phyloP scores from a whole-genome alignment of 1,140 invertebrate species.

The Drosophila pectinifera region DNA sequence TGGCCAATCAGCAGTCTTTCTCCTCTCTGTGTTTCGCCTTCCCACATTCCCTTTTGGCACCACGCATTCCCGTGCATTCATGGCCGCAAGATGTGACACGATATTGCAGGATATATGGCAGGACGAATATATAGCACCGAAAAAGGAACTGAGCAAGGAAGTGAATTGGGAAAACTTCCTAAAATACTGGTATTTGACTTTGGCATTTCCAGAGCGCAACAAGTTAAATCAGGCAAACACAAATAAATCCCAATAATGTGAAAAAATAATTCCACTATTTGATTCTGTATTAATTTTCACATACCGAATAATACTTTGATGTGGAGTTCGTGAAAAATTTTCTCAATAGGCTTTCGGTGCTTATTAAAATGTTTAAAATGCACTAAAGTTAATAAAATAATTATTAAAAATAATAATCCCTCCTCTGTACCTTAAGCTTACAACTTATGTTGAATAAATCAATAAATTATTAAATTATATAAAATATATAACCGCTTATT shows the following conservation, averaged over 20 bases:
- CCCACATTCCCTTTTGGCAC: slow-evolving; percentile 8
- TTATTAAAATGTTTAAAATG: not conserved
- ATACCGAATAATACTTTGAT: too few species aligned
- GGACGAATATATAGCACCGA: not conserved
- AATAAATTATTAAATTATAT: too few species aligned
- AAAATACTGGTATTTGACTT: slow-evolving; percentile 59
- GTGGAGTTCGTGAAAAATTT: too few species aligned
- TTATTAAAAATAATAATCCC: too few species aligned
- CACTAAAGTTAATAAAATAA: not conserved
- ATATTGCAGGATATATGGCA: not conserved
- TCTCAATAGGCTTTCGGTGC: not conserved
- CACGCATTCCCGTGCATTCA: slow-evolving; percentile 23
- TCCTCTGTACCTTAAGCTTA: too few species aligned
- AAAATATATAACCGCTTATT: not conserved
- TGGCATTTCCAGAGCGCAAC: slow-evolving; percentile 49
- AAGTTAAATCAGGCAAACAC: not conserved
- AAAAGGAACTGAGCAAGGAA: slow-evolving; percentile 16
- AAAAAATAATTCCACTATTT: too few species aligned
- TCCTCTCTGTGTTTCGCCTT: slow-evolving; percentile 1
- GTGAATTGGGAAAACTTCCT: slow-evolving; percentile 55
- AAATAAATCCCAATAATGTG: not conserved
- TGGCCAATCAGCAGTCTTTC: slow-evolving; percentile 49
- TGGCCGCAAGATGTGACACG: slow-evolving; percentile 9
- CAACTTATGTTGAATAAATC: too few species aligned
- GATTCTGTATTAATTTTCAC: too few species aligned